Base-by-base conservation (phyloP, 2,797 vertebrate species). In the Leuciscus waleckii region DNA sequence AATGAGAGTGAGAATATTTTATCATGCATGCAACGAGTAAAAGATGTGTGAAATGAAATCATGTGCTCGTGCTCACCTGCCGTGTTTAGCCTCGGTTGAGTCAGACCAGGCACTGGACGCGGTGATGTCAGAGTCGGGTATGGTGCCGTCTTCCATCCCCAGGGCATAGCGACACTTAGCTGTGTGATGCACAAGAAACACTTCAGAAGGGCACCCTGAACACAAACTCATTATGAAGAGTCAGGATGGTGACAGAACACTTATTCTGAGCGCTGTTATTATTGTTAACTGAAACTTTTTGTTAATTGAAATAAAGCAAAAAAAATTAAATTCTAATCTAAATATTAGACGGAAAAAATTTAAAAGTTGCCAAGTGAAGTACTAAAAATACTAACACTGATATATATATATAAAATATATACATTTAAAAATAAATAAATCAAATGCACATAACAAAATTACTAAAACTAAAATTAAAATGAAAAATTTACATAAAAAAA, bases 101-200 rank as follows among this genome's bases (percentile, higher is more conserved):
- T 99, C 97, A 0, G 97, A 98, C 97, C 97, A 99, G 85, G 97
- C 93, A 35, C 97, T 98, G 86, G 97, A 98, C 70, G 97, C 97
- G 0, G 96, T 96, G 92, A 99, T 96, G 92, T 95, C 97, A 81
- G 96, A 95, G 92, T 98, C 97, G 0, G 95, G 95, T 90, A 98
- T 99, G 90, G 95, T 95, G 61, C 97, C 95, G 82, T 98, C 97
- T 92, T 98, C 96, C 97, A 99, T 98, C 65, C 97, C 97, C 92
- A 98, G 93, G 46, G 97, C 97, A 23, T 97, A 98, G 89, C 97
- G 97, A 87, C 97, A 99, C 87, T 95, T 95, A 88, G 94, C 97
- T 98, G 94, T 32, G 51, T 56, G 69, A 83, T 71, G 86, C 46
- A 56, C 19, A 82, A 23, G 46, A 51, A 82, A 68, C 11, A 41